A percentile compares a stretch with the other conserved stretches of the same genome.
Evolutionary conservation across 2,797 vertebrate species (phyloP).

Genomic region (Poecile montanus): DNA sequence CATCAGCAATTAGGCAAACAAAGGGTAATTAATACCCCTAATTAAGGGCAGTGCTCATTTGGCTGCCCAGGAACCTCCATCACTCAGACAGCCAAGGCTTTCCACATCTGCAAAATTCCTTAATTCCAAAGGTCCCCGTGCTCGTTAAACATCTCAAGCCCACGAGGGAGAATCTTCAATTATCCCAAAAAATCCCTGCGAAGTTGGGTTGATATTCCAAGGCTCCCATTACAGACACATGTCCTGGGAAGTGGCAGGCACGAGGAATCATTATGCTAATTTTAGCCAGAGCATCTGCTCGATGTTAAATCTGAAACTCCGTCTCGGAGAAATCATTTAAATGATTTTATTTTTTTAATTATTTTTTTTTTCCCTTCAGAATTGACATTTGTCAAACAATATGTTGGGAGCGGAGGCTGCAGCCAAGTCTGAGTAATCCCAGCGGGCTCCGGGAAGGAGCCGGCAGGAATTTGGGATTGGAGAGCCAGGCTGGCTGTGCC

Average conservation of each 20-base stretch:
- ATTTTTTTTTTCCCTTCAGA: neutral
- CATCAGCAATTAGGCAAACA: neutral
- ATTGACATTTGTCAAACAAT: constrained; percentile 51
- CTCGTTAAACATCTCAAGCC: neutral
- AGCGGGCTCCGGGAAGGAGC: neutral
- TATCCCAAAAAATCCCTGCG: neutral
- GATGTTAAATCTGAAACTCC: constrained; percentile 61
- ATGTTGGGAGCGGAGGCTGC: neutral
- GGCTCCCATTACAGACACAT: constrained; percentile 56
- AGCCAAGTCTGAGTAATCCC: constrained; percentile 19
- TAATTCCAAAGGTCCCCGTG: neutral
- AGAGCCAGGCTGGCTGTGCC: neutral
- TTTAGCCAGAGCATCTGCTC: constrained; percentile 79
- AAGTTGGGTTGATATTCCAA: constrained; percentile 20
- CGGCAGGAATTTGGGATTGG: neutral
- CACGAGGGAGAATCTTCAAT: neutral
- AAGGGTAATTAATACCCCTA: neutral
- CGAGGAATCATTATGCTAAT: constrained; percentile 72
- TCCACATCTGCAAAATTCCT: neutral
- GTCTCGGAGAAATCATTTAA: constrained; percentile 63
- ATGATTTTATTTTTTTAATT: neutral
- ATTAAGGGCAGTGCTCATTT: neutral
- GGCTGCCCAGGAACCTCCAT: neutral
- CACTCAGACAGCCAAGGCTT: neutral
- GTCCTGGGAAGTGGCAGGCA: constrained; percentile 71